Evolutionary conservation across 2,888 invertebrate genomes (phyloP), one percentile per base, ranked within the genome.

Genomic region (Tiphia femorata): DNA sequence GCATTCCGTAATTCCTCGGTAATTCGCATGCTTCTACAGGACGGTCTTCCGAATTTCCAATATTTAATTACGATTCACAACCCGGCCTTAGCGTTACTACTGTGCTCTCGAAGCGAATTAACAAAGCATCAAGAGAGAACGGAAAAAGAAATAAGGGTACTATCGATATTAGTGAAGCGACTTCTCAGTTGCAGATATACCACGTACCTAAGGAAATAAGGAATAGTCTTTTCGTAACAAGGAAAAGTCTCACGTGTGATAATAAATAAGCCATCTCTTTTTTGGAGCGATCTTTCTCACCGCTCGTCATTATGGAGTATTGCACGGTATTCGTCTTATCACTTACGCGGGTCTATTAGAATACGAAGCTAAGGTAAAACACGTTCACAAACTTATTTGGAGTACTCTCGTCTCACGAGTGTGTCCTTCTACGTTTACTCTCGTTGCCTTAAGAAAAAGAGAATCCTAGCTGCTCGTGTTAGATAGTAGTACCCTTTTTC

Each of bases 31-130:
- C 42, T 37, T n/a, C 20, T 38, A 29, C 66, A 71, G 76, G 75
- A 78, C 75, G 73, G 76, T 72, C 75, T 61, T 62, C 52, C 62
- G 56, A 49, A 64, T 63, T 30, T 55, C 29, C 12, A 33, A 12
- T 58, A 59, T 47, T 49, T 58, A 56, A 63, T 63, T 40, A 19
- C 12, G 17, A 49, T 47, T 62, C 46, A 54, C 51, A 51, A 52
- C 46, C 62, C 47, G 49, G 37, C 44, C 37, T 58, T 54, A 56
- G 14, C 40, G 50, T 37, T 29, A 33, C 49, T 54, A 63, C 25
- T 48, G 35, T 21, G 35, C 16, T 50, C 29, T 29, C 29, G 43
- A 65, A 54, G 56, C 58, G 48, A 60, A 41, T 50, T 41, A 49
- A 59, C 3, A n/a, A 27, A 27, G 25, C 27, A 25, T 43, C 17